Evolutionary conservation across 2,797 vertebrate species (phyloP).

Genomic region (Lepilemur ruficaudatus): DNA sequence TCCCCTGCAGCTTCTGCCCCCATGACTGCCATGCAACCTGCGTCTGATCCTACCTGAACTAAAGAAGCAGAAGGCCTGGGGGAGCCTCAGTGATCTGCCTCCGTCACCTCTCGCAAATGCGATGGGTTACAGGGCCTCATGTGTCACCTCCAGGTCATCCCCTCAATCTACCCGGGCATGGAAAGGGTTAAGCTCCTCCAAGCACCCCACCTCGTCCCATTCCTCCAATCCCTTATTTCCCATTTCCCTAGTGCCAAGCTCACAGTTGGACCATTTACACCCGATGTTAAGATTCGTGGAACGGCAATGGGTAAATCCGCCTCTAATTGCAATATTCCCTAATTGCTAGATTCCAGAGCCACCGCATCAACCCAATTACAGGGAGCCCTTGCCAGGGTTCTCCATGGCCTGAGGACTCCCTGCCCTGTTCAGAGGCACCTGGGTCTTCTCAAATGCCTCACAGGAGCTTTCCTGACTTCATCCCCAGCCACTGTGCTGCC

Average conservation of each 20-base stretch:
- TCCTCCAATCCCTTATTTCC: not conserved
- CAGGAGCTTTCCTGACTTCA: not conserved
- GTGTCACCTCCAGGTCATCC: not conserved
- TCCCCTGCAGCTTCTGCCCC: not conserved
- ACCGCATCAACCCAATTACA: not conserved
- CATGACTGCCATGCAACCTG: not conserved
- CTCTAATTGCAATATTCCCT: constrained; percentile 30
- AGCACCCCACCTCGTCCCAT: too few relatives aligned
- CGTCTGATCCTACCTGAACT: not conserved
- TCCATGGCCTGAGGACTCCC: not conserved
- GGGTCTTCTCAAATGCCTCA: not conserved
- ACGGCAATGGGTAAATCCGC: not conserved
- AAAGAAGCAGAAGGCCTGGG: not conserved
- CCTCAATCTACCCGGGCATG: not conserved
- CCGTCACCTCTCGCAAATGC: not conserved
- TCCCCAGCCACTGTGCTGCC: not conserved
- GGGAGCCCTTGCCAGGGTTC: not conserved
- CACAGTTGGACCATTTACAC: not conserved
- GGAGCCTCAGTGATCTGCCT: not conserved
- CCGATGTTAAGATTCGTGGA: not conserved
- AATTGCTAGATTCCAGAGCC: constrained; percentile 22
- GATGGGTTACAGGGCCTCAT: not conserved
- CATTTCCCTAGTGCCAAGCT: not conserved
- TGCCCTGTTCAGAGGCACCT: not conserved
- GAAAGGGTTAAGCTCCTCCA: not conserved